Conservation (phyloP, 2,797 vertebrate genomes). For the Microctenopoma lineatum region DNA sequence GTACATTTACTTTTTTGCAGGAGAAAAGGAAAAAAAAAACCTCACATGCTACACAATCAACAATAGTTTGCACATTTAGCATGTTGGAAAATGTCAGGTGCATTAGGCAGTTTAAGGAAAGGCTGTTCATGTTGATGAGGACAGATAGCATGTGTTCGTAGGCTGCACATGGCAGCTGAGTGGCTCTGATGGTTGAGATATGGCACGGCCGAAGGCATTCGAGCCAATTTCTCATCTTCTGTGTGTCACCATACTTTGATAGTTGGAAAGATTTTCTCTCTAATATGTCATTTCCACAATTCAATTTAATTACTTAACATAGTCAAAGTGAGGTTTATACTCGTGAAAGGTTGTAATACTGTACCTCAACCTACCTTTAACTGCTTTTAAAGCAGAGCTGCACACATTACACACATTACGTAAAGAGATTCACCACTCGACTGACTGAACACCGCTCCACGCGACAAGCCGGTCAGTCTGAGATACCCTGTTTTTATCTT, state of each 20-base stretch:
- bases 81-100: constrained; percentile 69
- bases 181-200: constrained; percentile 35
- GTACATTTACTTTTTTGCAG: constrained; percentile 39
- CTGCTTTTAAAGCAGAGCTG: too few relatives aligned
- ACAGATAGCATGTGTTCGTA: constrained; percentile 47
- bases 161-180: constrained; percentile 42
- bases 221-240: constrained; percentile 43
- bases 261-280: constrained; percentile 22
- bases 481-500: too few relatives aligned
- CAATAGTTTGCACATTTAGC: constrained; percentile 73
- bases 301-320: constrained; percentile 34
- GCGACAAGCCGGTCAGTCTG: too few relatives aligned
- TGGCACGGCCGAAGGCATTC: constrained; percentile 42
- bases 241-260: constrained; percentile 28
- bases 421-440: too few relatives aligned
- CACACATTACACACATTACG: too few relatives aligned
- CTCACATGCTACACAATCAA: constrained; percentile 57
- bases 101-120: constrained; percentile 64
- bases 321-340: not conserved
- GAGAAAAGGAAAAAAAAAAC: constrained; percentile 23
- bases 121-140: constrained; percentile 66
- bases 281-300: constrained; percentile 14
- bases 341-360: not conserved
- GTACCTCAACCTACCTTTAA: not conserved
- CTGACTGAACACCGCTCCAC: too few relatives aligned